Percentiles rank a stretch among this genome's conserved stretches.
Conservation (phyloP, 2,888 invertebrate genomes). For the Syrista parreyssii region DNA sequence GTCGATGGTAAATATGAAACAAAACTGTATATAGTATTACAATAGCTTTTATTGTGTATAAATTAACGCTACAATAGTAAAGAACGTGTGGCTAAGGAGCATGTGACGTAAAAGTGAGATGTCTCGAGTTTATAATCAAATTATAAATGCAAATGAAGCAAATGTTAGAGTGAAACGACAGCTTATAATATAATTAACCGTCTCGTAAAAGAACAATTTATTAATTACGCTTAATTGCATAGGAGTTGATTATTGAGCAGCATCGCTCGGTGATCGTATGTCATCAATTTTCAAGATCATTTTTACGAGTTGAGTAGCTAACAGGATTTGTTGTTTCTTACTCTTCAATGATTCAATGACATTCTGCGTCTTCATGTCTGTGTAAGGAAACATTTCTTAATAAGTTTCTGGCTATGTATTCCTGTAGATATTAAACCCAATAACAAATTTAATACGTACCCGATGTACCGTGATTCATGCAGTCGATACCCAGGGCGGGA, state of each 20-base stretch:
- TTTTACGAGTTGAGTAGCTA: constrained; percentile 98
- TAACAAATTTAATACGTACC: constrained; percentile 45
- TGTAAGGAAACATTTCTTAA: constrained; percentile 36
- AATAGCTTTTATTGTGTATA: neutral
- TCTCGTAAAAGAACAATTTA: constrained; percentile 23
- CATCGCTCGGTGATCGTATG: constrained; percentile 74
- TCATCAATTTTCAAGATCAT: constrained; percentile 99
- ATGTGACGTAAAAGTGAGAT: neutral
- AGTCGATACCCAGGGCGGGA: constrained; percentile 93
- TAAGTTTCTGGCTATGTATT: neutral
- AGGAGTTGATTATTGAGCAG: constrained; percentile 20
- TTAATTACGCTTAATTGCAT: neutral
- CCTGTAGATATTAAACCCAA: neutral
- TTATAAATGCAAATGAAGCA: constrained; percentile 31
- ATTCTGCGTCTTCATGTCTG: constrained; percentile 94
- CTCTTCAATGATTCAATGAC: constrained; percentile 97
- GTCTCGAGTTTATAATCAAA: constrained; percentile 1
- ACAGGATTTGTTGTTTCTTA: constrained; percentile 95
- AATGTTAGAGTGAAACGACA: constrained; percentile 21
- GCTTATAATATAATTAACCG: constrained; percentile 17
- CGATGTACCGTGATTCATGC: constrained; percentile 82
- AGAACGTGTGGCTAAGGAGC: neutral
- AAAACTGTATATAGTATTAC: neutral
- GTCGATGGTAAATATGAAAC: neutral
- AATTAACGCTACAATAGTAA: neutral